Base-by-base conservation (phyloP, 2,888 invertebrate species). In the Drosophila diplacantha region DNA sequence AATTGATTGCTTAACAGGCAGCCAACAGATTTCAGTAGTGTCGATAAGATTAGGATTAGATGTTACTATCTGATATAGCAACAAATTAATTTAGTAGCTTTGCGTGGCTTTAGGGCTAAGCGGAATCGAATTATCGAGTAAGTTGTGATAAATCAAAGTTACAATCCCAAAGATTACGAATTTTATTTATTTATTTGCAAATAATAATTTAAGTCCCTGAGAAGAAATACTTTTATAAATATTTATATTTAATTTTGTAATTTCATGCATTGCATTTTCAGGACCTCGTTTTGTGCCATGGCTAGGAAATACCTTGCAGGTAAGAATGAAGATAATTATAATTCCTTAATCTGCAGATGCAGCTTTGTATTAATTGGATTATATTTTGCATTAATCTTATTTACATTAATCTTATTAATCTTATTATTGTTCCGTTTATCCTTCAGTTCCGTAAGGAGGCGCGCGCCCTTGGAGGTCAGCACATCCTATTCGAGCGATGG, bases 401-500 rank as follows among this genome's bases (percentile, higher is more conserved):
- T 20, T n/a, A n/a, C n/a, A n/a, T n/a, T n/a, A n/a, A n/a, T n/a
- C n/a, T n/a, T n/a, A n/a, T n/a, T n/a, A n/a, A n/a, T n/a, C n/a
- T n/a, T n/a, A n/a, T 18, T 44, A 4, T 14, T 20, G 0, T 44
- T 46, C 9, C 14, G 2, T 12, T 39, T 22, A 39, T 14, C n/a
- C 56, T 85, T 22, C 83, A 87, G 53, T 70, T 89, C 26, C 85
- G 86, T 8, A 81, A 79, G 44, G 84, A 86, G 37, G 83, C 88
- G 5, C 73, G 72, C 7, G 73, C 84, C 29, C 78, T 86, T 18
- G 90, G 90, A 2, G 90, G 90, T 0, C 90, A 91, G 74, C 90
- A 91, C 71, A 80, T 89, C 39, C 90, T 90, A 0, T 87, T 91
- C 5, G 83, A 85, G 26, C 84, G 90, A 53, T 87, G 91, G 78